Base-by-base conservation (phyloP, 2,888 invertebrate genomes). In the Peribatodes rhomboidaria region DNA sequence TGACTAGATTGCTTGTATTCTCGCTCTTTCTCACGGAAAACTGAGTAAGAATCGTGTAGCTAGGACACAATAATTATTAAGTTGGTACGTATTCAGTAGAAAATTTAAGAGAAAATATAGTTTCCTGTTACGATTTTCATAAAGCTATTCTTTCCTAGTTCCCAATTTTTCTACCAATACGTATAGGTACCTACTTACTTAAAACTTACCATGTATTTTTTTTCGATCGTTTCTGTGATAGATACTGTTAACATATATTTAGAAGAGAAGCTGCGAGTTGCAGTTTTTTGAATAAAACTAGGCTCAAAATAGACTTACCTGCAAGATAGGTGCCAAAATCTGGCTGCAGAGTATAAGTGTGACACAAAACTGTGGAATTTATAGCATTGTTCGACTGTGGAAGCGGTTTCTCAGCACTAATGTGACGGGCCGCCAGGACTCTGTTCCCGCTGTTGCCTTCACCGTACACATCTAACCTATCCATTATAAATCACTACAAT, bases 291-390 rank as follows among this genome's bases (percentile, higher is more conserved):
- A 44, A 20, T 50, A 18, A 35, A 50, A 50, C 35, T 20, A 37
- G 8, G 22, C 14, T 39, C 6, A 49, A 41, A 61, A 50, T 56
- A 44, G 55, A 56, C 58, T 82, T 86, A 93, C 93, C 93, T 87
- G 84, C 73, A 53, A 84, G 79, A 73, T 93, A 93, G 16, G 89
- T 76, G 47, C 74, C 76, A 64, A 92, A 87, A 76, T 90, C 89
- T 14, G 93, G 93, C 68, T 86, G 81, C 65, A 86, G 77, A 71
- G 82, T 89, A 75, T 87, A 87, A 49, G 79, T 85, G 76, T 87
- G 82, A 77, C 93, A 93, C 71, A 88, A 76, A 18, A 89, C 71
- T n/a, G 88, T 86, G 20, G 89, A 83, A 69, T 92, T 92, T 59
- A 90, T 78, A 41, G 84, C 87, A 77, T 85, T 80, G 67, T 85